phyloP scores from a whole-genome alignment of 2,888 invertebrate genomes.

The Drosophila limbata region DNA sequence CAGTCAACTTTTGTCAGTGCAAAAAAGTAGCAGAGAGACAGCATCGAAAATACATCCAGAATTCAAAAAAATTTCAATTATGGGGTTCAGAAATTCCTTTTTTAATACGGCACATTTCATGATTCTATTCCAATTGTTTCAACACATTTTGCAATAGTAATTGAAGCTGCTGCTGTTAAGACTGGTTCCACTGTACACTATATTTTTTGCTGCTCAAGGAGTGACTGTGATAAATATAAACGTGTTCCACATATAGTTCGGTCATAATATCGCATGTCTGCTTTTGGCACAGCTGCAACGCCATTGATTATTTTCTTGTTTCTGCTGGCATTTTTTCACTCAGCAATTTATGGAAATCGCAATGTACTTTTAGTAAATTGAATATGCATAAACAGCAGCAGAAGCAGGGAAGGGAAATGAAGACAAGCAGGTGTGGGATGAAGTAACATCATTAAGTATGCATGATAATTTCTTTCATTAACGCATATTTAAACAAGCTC shows the following conservation, averaged over 20 bases:
- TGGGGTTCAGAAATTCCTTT: no score
- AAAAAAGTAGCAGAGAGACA: no score
- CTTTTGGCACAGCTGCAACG: slow-evolving; percentile 11
- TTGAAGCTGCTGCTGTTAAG: neutral
- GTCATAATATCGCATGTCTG: slow-evolving; percentile 12
- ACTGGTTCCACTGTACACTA: slow-evolving; percentile 9
- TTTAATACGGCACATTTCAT: no score
- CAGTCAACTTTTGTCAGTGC: no score
- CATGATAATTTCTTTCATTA: slow-evolving; percentile 77
- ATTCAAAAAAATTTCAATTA: no score
- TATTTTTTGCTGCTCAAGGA: neutral
- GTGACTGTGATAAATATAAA: slow-evolving; percentile 4
- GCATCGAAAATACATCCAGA: no score
- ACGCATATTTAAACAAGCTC: slow-evolving; percentile 70
- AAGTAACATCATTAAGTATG: slow-evolving; percentile 62
- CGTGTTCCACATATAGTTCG: slow-evolving; percentile 1
- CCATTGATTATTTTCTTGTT: slow-evolving; percentile 12
- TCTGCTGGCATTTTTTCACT: slow-evolving; percentile 30
- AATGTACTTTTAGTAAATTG: slow-evolving; percentile 54
- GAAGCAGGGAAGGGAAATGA: neutral
- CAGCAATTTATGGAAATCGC: slow-evolving; percentile 57
- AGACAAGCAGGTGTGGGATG: neutral
- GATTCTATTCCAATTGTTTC: no score
- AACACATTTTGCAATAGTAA: no score
- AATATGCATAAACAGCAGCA: slow-evolving; percentile 59